Conservation (phyloP, 2,113 vertebrate genomes). For the Bufo gargarizans region DNA sequence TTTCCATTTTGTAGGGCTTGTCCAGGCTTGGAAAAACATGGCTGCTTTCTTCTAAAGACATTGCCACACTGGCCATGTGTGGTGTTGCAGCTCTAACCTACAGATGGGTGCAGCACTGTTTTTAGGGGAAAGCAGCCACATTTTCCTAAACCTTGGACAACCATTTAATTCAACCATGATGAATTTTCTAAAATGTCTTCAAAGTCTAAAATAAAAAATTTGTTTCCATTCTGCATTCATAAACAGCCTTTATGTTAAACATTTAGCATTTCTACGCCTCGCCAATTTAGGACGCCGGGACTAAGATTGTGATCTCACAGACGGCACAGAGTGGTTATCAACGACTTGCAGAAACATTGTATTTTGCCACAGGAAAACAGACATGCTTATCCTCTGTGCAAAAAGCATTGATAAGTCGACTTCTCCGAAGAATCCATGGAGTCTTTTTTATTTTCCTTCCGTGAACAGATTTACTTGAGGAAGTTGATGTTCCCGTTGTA, state of each 20-base stretch:
- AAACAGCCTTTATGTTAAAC: constrained; percentile 12
- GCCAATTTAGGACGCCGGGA: neutral
- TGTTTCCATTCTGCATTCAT: neutral
- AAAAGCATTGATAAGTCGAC: constrained; percentile 43
- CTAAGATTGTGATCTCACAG: constrained; percentile 44
- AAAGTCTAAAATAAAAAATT: neutral
- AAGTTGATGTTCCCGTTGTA: constrained; percentile 48
- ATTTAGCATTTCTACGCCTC: neutral
- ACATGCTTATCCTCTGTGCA: constrained; percentile 44
- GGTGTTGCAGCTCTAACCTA: no score
- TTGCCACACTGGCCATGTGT: no score
- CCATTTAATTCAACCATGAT: neutral
- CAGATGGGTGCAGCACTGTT: no score
- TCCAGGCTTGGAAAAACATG: no score
- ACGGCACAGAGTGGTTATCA: constrained; percentile 48
- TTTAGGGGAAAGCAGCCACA: no score
- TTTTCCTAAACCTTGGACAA: no score
- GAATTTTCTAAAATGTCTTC: neutral
- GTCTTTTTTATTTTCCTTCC: constrained; percentile 1
- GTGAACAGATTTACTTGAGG: constrained; percentile 17
- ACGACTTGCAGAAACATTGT: constrained; percentile 35
- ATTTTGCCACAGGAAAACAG: constrained; percentile 47
- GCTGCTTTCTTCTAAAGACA: no score
- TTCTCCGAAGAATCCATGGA: constrained; percentile 18
- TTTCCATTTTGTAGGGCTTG: no score